These are phyloP conservation scores for Cercocebus atys DNA, from an alignment of 2,113 vertebrate species.

Conservation along the genomic window DNA sequence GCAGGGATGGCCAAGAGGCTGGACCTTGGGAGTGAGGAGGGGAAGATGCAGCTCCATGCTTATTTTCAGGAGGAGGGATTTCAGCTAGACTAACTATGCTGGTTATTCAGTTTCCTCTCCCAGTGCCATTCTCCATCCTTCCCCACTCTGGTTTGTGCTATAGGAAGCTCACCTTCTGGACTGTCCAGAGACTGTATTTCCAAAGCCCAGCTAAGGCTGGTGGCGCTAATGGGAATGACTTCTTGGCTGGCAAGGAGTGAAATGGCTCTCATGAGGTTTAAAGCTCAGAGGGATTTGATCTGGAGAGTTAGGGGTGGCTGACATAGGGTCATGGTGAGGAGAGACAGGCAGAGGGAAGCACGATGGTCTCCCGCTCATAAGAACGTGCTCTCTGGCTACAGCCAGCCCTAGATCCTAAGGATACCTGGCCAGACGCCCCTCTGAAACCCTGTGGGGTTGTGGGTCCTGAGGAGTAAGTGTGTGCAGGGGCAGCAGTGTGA, in stretches of 20 bases:
- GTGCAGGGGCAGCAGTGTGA: neutral
- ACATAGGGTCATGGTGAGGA: neutral
- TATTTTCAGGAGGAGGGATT: neutral
- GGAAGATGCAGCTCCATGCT: neutral
- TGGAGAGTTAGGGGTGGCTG: neutral
- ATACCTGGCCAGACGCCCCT: neutral
- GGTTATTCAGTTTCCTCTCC: neutral
- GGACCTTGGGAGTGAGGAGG: rapidly evolving
- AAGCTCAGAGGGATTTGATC: neutral
- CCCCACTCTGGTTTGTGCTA: neutral
- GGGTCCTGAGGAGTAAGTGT: neutral
- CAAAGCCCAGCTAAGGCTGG: neutral
- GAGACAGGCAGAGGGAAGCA: neutral
- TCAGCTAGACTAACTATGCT: neutral
- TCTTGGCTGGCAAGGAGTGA: neutral
- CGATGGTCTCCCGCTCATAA: neutral
- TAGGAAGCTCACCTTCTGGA: neutral
- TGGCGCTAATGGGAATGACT: neutral
- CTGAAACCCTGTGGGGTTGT: neutral
- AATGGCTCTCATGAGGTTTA: neutral
- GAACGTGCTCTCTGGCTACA: neutral
- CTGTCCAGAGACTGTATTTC: too few relatives aligned
- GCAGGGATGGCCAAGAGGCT: neutral
- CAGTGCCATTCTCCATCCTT: neutral
- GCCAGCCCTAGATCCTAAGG: neutral